Evolutionary conservation across 2,113 vertebrate species (phyloP).

Genomic region (Gasterosteus aculeatus): DNA sequence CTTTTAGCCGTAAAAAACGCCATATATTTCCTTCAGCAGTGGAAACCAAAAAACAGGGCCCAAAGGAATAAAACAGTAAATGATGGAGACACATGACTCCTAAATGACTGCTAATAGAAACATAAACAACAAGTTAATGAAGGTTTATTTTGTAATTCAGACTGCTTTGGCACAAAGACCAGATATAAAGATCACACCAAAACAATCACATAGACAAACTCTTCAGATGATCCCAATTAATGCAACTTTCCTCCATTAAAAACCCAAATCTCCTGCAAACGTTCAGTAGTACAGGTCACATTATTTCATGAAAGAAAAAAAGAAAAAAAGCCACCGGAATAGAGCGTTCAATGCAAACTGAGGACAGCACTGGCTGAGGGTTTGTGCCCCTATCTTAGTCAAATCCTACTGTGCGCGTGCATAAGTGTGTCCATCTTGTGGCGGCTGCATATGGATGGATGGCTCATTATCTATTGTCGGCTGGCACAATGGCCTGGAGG

Average conservation of each 20-base stretch:
- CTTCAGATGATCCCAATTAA: neutral
- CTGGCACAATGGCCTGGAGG: slow-evolving; percentile 85
- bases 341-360: slow-evolving; percentile 79
- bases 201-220: neutral
- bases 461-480: slow-evolving; percentile 95
- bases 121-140: neutral
- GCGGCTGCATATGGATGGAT: slow-evolving; percentile 85
- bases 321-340: slow-evolving; percentile 24
- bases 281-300: slow-evolving; percentile 73
- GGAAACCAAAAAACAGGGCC: neutral
- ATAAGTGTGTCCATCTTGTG: slow-evolving; percentile 76
- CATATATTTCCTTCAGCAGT: neutral
- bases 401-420: slow-evolving; percentile 27
- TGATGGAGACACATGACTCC: neutral
- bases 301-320: slow-evolving; percentile 26
- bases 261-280: slow-evolving; percentile 84
- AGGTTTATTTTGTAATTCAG: neutral
- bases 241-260: slow-evolving; percentile 25
- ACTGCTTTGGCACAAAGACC: neutral
- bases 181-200: neutral
- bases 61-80: neutral
- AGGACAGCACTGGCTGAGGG: slow-evolving; percentile 22
- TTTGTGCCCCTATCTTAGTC: slow-evolving; percentile 71
- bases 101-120: neutral
- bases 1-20: neutral